Evolutionary conservation across 2,113 vertebrate genomes (phyloP).

Genomic region (Okapia johnstoni): DNA sequence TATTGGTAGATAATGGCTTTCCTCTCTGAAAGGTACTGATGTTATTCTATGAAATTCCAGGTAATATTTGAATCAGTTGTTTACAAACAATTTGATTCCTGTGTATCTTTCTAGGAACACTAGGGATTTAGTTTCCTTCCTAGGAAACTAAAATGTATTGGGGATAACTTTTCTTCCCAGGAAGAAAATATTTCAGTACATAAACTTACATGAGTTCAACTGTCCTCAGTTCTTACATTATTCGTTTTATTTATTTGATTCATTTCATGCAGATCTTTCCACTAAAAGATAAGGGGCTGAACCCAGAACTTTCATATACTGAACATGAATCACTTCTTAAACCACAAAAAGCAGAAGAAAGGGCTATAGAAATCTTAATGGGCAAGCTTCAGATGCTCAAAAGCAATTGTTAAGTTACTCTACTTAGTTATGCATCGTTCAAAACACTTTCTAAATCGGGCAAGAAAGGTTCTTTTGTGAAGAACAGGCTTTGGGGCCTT

Average conservation of each 20-base stretch:
- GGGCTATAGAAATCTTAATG: constrained; percentile 50
- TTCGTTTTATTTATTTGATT: constrained; percentile 52
- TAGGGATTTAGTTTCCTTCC: background rate
- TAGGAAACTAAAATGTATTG: background rate
- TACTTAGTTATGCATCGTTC: constrained; percentile 30
- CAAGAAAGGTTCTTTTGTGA: constrained; percentile 56
- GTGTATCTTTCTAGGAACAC: background rate
- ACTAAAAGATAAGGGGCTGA: constrained; percentile 11
- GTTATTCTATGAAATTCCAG: constrained; percentile 20
- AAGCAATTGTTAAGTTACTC: constrained; percentile 52
- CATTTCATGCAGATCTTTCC: constrained; percentile 28
- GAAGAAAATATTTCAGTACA: background rate
- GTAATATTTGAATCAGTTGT: background rate
- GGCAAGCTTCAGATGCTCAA: constrained; percentile 35
- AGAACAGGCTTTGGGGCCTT: constrained; percentile 28
- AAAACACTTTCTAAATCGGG: constrained; percentile 51
- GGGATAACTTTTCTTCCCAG: background rate
- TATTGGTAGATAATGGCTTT: constrained; percentile 17
- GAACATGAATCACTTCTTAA: constrained; percentile 48
- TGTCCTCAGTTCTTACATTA: background rate
- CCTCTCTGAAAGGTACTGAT: background rate
- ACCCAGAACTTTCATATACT: constrained; percentile 39
- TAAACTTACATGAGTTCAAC: background rate
- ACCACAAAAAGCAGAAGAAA: constrained; percentile 52
- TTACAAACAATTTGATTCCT: background rate